phyloP scores from a whole-genome alignment of 2,888 invertebrate species.

The Bimastos eiseni region DNA sequence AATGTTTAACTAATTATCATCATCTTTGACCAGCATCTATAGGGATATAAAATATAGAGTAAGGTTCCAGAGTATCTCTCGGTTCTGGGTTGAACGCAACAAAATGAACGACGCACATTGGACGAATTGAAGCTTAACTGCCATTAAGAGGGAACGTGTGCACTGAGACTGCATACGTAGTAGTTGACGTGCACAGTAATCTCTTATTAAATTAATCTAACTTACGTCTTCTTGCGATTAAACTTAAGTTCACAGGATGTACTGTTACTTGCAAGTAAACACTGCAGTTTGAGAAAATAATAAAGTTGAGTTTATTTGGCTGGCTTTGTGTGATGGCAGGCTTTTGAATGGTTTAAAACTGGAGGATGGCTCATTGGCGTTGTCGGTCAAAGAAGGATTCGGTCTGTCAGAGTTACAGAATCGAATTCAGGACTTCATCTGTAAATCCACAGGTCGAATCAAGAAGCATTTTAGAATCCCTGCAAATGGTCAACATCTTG shows the following conservation, averaged over 20 bases:
- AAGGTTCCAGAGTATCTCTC: no score
- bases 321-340: background rate
- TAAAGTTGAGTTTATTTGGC: background rate
- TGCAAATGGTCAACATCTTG: constrained; percentile 49
- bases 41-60: no score
- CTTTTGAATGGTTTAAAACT: background rate
- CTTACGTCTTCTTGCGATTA: background rate
- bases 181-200: no score
- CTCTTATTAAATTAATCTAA: no score
- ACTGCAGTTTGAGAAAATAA: no score
- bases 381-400: constrained; percentile 65
- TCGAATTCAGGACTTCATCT: constrained; percentile 65
- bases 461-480: constrained; percentile 65
- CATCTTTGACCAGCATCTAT: no score
- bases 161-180: no score
- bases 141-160: no score
- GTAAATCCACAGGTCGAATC: constrained; percentile 66
- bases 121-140: no score
- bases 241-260: background rate
- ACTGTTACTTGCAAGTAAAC: background rate
- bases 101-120: no score
- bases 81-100: no score
- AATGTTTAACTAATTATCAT: no score
- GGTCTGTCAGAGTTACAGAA: constrained; percentile 64
- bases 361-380: constrained; percentile 31